These are phyloP conservation scores for Polypterus senegalus DNA, from an alignment of 2,113 vertebrate genomes.

Conservation along the genomic window DNA sequence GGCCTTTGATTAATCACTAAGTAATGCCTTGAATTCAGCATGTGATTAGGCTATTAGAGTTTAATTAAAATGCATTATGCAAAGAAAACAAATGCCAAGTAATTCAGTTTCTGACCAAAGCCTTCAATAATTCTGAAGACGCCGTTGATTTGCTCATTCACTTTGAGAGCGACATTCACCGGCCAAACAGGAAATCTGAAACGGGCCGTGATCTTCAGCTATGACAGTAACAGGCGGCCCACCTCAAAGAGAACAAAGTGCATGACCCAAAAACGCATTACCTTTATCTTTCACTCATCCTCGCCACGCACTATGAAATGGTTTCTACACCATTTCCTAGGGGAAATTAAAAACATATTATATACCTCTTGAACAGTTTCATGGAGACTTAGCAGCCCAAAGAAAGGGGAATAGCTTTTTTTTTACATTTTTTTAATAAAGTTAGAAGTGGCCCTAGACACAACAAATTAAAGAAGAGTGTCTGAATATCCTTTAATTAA, in stretches of 20 bases:
- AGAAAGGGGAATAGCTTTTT: slow-evolving; percentile 37
- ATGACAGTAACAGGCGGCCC: too few species aligned
- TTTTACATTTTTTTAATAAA: slow-evolving; percentile 50
- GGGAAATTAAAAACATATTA: slow-evolving; percentile 67
- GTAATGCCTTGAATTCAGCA: too few species aligned
- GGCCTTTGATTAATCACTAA: too few species aligned
- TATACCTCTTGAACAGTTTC: slow-evolving; percentile 39
- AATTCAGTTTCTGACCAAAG: too few species aligned
- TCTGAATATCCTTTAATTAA: slow-evolving; percentile 54
- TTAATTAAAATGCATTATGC: too few species aligned
- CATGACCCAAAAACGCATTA: slow-evolving; percentile 32
- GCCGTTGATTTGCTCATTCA: too few species aligned
- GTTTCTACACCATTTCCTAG: slow-evolving; percentile 37
- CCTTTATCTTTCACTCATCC: slow-evolving; percentile 36
- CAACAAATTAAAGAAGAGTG: slow-evolving; percentile 43
- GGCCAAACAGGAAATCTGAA: too few species aligned
- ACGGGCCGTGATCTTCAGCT: too few species aligned
- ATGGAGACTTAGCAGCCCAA: slow-evolving; percentile 38
- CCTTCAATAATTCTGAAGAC: too few species aligned
- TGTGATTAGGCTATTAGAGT: too few species aligned
- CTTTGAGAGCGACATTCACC: too few species aligned
- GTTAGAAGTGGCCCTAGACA: slow-evolving; percentile 24
- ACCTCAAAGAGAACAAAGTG: slow-evolving; percentile 19
- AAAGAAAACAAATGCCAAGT: too few species aligned
- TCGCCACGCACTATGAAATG: slow-evolving; percentile 38